These are phyloP conservation scores for Bufotes viridis DNA, from an alignment of 2,797 vertebrate species.

Conservation along the genomic window DNA sequence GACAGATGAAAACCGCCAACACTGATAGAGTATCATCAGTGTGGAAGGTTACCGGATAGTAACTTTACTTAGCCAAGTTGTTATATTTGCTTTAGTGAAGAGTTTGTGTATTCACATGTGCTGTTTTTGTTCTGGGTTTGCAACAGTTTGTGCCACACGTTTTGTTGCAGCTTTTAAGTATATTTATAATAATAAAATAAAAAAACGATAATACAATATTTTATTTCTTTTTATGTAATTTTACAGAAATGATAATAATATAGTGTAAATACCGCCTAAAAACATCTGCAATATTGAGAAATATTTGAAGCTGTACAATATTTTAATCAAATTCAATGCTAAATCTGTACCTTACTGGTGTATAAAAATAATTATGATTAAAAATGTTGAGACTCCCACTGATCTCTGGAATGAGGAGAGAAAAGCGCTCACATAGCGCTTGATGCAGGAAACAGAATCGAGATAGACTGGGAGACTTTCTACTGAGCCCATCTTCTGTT, in stretches of 20 bases:
- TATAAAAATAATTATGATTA: too few species aligned
- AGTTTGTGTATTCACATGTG: background rate
- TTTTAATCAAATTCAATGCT: background rate
- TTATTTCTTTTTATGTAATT: background rate
- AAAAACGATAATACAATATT: background rate
- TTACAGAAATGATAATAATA: background rate
- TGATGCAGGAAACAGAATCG: too few species aligned
- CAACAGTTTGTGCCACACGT: background rate
- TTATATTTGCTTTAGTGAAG: background rate
- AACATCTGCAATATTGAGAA: background rate
- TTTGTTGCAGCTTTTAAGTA: background rate
- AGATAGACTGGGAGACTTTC: too few species aligned
- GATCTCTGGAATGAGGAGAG: too few species aligned
- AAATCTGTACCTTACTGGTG: background rate
- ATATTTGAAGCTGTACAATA: background rate
- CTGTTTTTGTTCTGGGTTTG: background rate
- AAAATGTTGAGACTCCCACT: too few species aligned
- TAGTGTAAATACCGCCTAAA: background rate
- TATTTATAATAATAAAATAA: background rate
- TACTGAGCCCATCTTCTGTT: too few species aligned
- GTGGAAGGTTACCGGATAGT: background rate
- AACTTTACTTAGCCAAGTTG: background rate
- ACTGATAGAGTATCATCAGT: background rate
- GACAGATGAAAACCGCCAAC: slow-evolving; percentile 23
- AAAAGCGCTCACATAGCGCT: too few species aligned